Conservation (phyloP, 2,797 vertebrate genomes). For the Poeciliopsis presidionis region DNA sequence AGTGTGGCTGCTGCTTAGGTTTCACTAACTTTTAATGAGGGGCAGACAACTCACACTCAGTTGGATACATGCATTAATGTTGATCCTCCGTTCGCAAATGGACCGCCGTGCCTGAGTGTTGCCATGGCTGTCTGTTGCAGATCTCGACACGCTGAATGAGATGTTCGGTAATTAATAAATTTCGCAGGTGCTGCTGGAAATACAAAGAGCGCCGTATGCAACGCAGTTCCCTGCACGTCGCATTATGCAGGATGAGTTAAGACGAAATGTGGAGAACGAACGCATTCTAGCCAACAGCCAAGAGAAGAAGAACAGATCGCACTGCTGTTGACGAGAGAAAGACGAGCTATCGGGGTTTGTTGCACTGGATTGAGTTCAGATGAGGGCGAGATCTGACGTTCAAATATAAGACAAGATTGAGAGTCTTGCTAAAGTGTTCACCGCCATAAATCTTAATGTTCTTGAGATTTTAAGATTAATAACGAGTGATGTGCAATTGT, state of each 20-base stretch:
- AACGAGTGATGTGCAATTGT: not conserved
- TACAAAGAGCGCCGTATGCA: not conserved
- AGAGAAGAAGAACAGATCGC: not conserved
- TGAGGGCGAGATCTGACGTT: not conserved
- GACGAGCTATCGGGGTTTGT: not conserved
- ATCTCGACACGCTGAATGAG: conserved; percentile 1
- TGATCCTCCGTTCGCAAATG: conserved; percentile 39
- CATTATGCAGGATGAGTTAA: not conserved
- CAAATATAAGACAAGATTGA: not conserved
- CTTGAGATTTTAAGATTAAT: not conserved
- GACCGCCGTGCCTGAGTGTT: conserved; percentile 12
- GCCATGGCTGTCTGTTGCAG: conserved; percentile 24
- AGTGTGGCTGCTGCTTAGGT: conserved; percentile 34
- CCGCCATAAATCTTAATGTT: not conserved
- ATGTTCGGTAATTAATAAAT: conserved; percentile 2
- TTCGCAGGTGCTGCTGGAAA: conserved; percentile 1
- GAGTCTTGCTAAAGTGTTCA: not conserved
- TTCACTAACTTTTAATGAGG: conserved; percentile 58
- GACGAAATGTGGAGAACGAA: not conserved
- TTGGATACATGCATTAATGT: conserved; percentile 31
- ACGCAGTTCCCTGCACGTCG: not conserved
- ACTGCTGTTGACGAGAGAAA: not conserved
- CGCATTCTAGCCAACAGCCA: not conserved
- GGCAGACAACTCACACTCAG: conserved; percentile 36
- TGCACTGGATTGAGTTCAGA: not conserved